These are phyloP conservation scores for Phoeniculus purpureus DNA, from an alignment of 2,797 vertebrate genomes.

Conservation along the genomic window DNA sequence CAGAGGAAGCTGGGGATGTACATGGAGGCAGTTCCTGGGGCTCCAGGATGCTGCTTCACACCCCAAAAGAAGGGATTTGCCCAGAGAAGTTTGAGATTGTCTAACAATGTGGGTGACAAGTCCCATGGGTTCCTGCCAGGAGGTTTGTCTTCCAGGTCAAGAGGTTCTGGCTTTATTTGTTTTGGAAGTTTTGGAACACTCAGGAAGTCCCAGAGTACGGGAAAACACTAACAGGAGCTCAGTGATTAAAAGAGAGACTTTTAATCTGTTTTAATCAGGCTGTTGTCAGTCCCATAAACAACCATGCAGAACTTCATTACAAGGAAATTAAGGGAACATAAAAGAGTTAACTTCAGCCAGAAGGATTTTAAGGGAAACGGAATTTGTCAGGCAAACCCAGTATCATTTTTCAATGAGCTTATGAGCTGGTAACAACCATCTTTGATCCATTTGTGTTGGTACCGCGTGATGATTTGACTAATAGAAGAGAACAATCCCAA, in stretches of 20 bases:
- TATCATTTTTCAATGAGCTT: neutral
- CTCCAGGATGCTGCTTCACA: neutral
- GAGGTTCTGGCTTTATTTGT: neutral
- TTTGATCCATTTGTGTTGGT: neutral
- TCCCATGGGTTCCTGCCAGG: neutral
- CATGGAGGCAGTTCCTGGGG: neutral
- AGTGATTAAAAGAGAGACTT: neutral
- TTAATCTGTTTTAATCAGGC: too few relatives aligned
- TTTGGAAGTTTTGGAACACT: neutral
- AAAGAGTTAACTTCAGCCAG: neutral
- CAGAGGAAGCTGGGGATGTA: neutral
- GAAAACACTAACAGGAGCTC: neutral
- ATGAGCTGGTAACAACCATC: neutral
- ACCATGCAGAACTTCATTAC: neutral
- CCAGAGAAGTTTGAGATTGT: neutral
- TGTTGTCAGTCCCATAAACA: neutral
- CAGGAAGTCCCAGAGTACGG: neutral
- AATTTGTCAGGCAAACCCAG: neutral
- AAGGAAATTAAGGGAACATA: neutral
- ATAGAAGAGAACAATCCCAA: neutral
- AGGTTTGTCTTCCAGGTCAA: neutral
- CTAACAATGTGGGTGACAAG: accelerated
- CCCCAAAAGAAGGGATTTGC: neutral
- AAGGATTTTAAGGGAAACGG: neutral
- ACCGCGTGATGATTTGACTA: neutral